Evolutionary conservation across 2,797 vertebrate species (phyloP), one percentile per base, ranked within the genome.

Genomic region (Echeneis naucrates): DNA sequence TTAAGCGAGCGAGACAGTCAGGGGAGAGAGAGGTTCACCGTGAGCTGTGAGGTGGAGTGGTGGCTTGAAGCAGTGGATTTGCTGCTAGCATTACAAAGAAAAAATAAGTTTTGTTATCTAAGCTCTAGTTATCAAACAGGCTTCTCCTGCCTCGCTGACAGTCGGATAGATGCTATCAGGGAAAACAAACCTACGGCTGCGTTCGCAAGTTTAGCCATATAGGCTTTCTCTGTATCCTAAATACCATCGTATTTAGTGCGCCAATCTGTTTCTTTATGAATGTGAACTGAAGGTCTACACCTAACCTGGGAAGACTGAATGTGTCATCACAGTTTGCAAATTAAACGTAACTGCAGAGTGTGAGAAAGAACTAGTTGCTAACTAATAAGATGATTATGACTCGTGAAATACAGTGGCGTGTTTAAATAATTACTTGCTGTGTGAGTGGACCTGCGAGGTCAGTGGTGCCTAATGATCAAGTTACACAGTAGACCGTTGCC

Each of bases 111-210:
- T 61, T 52, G 68, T 71, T 14, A 64, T 13, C 45, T 71, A 42
- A 51, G 66, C 30, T 72, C 59, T 80, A 70, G 75, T 53, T 87
- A 54, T 37, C 26, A 60, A 50, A 37, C 54, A 42, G 54, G 24
- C 42, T 64, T 68, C 53, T 61, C 38, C 54, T 69, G 55, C 57
- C 84, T 75, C 59, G 61, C 9, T 69, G 48, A 75, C 60, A 35
- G 51, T 45, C 8, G 27, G 48, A 66, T 63, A 42, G 58, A 76
- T 57, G 40, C 37, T 68, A 74, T 75, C 55, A 44, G 70, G 45
- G 59, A 32, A 77, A 66, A 70, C 42, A 55, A 75, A 61, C 72
- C 45, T 35, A 47, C 66, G 5, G 38, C 65, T 78, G 21, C 61
- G 4, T 63, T 30, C 47, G 19, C 6, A 26, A 21, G 45, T 35